Evolutionary conservation across 1,140 invertebrate species (phyloP), one percentile per base, ranked within the genome.

Genomic region (Tribolium castaneum): DNA sequence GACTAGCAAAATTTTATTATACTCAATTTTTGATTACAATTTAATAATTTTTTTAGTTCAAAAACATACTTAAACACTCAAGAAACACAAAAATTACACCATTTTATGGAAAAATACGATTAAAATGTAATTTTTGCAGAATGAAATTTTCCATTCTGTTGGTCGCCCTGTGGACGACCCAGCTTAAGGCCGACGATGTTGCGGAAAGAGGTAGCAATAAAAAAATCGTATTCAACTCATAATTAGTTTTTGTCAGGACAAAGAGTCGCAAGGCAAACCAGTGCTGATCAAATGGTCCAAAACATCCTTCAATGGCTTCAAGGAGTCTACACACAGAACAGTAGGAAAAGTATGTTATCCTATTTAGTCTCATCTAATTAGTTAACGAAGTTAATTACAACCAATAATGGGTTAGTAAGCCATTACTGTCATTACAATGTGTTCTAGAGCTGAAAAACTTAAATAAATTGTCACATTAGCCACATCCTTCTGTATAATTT

Each of bases 271-370:
- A 78, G 81, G 80, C 87, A 88, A 76, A 87, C 86, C 5, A 88
- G 88, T 54, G 89, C 91, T 39, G 92, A 93, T 84, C 89, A 92
- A 83, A 93, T 93, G 92, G 92, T 93, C 16, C 88, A 90, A 83
- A 92, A 93, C 84, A 91, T 93, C 79, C 88, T 93, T 12, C 90
- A 92, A 77, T 93, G 92, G 92, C 90, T 93, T 75, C 92, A 93
- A 86, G 90, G 90, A 78, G 88, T 92, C 70, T 92, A 92, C 82
- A 88, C 90, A 71, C 90, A 93, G 84, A 91, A 90, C 78, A 90
- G 88, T 80, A 88, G 92, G 86, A 92, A 90, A 90, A 90, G 92
- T 93, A 88, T 52, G 83, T 84, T 12, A 59, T 54, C 70, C 39
- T 45, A 45, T 9, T 45, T 45, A 7, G 39, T 45, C 16, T 9